phyloP scores from a whole-genome alignment of 2,113 vertebrate species.

The Struthio camelus region DNA sequence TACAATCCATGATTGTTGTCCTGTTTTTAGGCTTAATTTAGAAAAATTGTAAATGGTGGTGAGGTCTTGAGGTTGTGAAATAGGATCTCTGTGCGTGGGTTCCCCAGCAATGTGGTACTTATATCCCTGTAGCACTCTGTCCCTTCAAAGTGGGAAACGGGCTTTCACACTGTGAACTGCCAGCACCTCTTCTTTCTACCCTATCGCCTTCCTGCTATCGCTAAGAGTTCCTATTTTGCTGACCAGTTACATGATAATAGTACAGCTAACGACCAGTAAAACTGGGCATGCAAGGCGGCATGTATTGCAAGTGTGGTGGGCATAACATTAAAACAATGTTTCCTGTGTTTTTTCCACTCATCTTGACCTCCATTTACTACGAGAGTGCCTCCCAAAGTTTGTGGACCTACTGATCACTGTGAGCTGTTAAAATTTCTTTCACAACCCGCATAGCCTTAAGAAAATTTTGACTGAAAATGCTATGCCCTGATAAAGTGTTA shows the following conservation, averaged over 20 bases:
- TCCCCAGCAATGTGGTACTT: not conserved
- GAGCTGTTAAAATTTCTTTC: not conserved
- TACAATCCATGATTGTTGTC: not conserved
- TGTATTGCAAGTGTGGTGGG: not conserved
- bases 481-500: not conserved
- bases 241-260: not conserved
- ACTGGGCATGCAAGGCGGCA: not conserved
- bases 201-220: not conserved
- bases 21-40: not conserved
- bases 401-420: not conserved
- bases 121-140: not conserved
- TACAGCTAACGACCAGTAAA: not conserved
- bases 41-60: not conserved
- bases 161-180: not conserved
- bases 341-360: not conserved
- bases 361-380: not conserved
- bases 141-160: rapidly evolving
- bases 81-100: not conserved
- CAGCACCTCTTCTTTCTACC: not conserved
- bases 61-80: not conserved
- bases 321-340: not conserved
- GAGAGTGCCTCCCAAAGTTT: not conserved
- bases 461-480: not conserved
- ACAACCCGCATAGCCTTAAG: not conserved
- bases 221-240: not conserved